Evolutionary conservation across 2,797 vertebrate species (phyloP).

Genomic region (Pelochelys cantorii): DNA sequence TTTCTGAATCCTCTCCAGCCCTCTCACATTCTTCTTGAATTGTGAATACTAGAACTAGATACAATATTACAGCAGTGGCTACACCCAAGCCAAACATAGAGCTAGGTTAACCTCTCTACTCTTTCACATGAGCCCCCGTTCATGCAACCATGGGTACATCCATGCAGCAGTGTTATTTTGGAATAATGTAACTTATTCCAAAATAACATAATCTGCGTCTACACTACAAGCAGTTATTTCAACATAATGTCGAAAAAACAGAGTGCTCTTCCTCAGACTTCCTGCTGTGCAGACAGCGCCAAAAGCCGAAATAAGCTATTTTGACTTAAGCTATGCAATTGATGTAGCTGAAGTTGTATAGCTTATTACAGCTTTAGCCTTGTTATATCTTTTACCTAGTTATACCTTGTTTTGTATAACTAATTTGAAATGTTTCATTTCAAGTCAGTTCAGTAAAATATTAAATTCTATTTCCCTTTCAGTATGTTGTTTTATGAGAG

Average conservation of each 20-base stretch:
- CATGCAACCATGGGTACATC: background rate
- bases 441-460: background rate
- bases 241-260: no score
- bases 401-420: slow-evolving; percentile 31
- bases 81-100: background rate
- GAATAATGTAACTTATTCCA: no score
- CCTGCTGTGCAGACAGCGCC: no score
- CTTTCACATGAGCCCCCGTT: background rate
- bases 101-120: background rate
- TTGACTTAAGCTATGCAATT: no score
- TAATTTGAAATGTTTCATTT: slow-evolving; percentile 36
- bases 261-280: no score
- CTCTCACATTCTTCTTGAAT: background rate
- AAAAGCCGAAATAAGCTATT: no score
- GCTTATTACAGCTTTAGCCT: no score
- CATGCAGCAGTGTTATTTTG: no score
- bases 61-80: background rate
- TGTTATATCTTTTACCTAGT: no score
- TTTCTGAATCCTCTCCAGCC: background rate
- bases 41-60: background rate
- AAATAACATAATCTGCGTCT: no score
- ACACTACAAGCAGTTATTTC: no score
- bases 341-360: no score
- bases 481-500: background rate
- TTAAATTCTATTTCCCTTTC: slow-evolving; percentile 23